Percentiles rank a stretch among this genome's conserved stretches.
These are phyloP conservation scores for Mystacornis crossleyi DNA, from an alignment of 2,113 vertebrate genomes.

Conservation along the genomic window DNA sequence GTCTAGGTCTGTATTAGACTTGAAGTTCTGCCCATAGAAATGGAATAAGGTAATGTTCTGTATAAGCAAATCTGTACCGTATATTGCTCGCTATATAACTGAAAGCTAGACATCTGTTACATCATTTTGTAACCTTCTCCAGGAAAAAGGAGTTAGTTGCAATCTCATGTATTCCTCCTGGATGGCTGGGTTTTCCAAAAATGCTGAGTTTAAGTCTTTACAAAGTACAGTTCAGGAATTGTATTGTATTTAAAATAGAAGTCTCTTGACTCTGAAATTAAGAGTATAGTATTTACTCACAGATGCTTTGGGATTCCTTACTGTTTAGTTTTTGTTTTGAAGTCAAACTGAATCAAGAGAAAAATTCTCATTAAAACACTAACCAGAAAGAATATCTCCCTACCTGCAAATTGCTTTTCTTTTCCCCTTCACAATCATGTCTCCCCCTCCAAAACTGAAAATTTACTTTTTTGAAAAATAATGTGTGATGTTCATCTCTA, in stretches of 20 bases:
- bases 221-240: background rate
- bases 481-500: background rate
- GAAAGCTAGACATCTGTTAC: background rate
- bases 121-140: background rate
- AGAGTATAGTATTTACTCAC: background rate
- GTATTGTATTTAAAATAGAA: background rate
- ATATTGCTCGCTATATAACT: background rate
- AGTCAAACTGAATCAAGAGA: background rate
- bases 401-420: background rate
- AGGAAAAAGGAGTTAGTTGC: background rate
- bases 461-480: background rate
- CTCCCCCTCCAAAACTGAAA: background rate
- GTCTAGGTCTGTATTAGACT: background rate
- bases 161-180: background rate
- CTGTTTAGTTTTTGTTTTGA: background rate
- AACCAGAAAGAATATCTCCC: background rate
- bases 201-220: background rate
- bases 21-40: background rate
- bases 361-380: background rate
- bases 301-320: background rate
- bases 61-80: background rate
- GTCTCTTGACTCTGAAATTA: background rate
- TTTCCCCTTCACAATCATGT: accelerated
- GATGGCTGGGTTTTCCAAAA: background rate
- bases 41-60: background rate